Base-by-base conservation (phyloP, 2,113 vertebrate genomes). In the Phaethornis superciliosus region DNA sequence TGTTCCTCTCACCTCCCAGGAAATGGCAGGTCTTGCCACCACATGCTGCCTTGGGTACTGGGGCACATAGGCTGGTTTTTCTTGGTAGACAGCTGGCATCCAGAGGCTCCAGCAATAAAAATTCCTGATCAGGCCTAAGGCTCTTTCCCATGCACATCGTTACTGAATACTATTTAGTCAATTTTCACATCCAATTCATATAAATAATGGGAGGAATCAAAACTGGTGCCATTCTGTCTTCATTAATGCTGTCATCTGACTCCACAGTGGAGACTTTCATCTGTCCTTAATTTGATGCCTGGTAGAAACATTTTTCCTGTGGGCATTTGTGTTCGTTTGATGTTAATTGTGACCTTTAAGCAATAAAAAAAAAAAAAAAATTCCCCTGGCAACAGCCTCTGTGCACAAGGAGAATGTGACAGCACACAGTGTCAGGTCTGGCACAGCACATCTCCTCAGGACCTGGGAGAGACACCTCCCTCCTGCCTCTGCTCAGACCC, bases 341-440 rank as follows among this genome's bases (percentile, higher is more conserved):
- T 86, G 72, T 79, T 55, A 93, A 95, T 88, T 81, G 84, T 49
- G 92, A 92, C 77, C 80, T 96, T 92, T 93, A 92, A 88, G 64
- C 60, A 75, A 20, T 51, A 79, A 83, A 5, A 35, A 54, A 49
- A 81, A 60, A 37, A 64, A 35, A 30, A 62, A 51, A 32, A 49
- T 46, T 42, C 14, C 32, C 64, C 52, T 74, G 30, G 52, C 65
- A 94, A 86, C 64, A 81, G 60, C 42, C 12, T 82, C 8, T 55
- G 26, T 23, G 19, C 46, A 62, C 46, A 63, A 28, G 67, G 71
- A 28, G 24, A 70, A 10, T 8, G 17, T 46, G 51, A 91, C 51
- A 89, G 51, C 65, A 35, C 54, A 47, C 0, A 0, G 47, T 59
- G 63, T 54, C 35, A 76, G 60, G 51, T 81, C 81, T 63, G 5